Conservation (phyloP, 2,797 vertebrate genomes). For the Tympanoctomys barrerae region DNA sequence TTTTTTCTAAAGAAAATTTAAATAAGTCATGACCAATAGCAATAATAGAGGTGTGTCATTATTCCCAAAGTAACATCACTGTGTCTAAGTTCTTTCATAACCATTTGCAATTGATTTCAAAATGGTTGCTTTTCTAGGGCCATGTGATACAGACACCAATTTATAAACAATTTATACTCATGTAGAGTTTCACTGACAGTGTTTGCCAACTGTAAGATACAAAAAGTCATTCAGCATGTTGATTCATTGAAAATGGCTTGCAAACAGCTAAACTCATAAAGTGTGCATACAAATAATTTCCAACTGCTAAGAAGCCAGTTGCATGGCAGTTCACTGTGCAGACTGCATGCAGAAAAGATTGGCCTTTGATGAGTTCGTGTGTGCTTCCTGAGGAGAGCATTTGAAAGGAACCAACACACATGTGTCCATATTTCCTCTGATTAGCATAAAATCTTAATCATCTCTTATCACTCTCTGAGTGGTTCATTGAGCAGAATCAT, state of each 20-base stretch:
- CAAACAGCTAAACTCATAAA: conserved; percentile 65
- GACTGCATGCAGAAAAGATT: neutral
- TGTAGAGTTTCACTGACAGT: conserved; percentile 75
- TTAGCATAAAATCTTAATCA: conserved; percentile 55
- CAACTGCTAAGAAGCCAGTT: conserved; percentile 54
- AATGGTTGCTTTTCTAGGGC: neutral
- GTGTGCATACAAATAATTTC: conserved; percentile 56
- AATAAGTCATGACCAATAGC: neutral
- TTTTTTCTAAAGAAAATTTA: neutral
- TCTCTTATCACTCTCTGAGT: neutral
- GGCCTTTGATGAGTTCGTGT: neutral
- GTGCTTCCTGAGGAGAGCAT: neutral
- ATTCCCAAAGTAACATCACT: neutral
- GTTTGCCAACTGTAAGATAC: conserved; percentile 68
- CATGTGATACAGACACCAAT: conserved; percentile 12
- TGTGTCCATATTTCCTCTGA: conserved; percentile 13
- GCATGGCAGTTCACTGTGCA: conserved; percentile 46
- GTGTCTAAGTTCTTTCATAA: neutral
- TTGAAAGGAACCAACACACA: neutral
- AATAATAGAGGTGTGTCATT: neutral
- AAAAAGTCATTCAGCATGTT: conserved; percentile 19
- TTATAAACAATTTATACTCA: conserved; percentile 75
- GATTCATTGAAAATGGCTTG: conserved; percentile 62
- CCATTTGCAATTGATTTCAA: neutral
- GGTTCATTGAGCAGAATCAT: neutral